Conservation (phyloP, 1,140 invertebrate genomes). For the Coenobita brevimanus region DNA sequence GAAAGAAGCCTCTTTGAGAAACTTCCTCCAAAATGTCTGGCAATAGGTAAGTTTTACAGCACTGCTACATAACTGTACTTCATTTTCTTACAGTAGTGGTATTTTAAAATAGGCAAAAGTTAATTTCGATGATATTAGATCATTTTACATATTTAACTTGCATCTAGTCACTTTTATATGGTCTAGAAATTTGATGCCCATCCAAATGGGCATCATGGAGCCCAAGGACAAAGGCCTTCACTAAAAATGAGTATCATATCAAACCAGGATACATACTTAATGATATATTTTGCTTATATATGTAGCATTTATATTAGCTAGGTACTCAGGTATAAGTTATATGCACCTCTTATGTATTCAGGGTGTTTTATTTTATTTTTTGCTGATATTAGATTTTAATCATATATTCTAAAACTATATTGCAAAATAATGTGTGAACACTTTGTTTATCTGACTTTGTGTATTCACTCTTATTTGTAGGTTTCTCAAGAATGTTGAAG, state of each 20-base stretch:
- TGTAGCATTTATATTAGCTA: too few species aligned
- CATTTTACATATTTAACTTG: background rate
- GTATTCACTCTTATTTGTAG: background rate
- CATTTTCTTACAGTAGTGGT: constrained; percentile 4
- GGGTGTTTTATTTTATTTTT: background rate
- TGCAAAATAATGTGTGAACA: background rate
- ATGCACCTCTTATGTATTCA: too few species aligned
- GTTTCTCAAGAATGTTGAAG: constrained; percentile 6
- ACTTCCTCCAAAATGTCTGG: constrained; percentile 4
- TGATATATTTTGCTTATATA: background rate
- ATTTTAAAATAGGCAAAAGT: too few species aligned
- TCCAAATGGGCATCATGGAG: constrained; percentile 1
- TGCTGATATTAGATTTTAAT: background rate
- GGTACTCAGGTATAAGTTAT: too few species aligned
- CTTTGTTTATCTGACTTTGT: background rate
- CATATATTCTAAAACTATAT: background rate
- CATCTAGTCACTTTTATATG: background rate
- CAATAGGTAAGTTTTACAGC: background rate
- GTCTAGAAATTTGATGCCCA: too few species aligned
- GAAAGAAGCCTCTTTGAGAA: background rate
- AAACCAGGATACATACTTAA: background rate
- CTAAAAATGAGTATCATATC: too few species aligned
- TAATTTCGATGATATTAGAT: too few species aligned
- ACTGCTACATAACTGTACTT: background rate
- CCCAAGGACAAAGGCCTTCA: too few species aligned